Evolutionary conservation across 2,113 vertebrate species (phyloP), one percentile per base, ranked within the genome.

Genomic region (Gambusia affinis): DNA sequence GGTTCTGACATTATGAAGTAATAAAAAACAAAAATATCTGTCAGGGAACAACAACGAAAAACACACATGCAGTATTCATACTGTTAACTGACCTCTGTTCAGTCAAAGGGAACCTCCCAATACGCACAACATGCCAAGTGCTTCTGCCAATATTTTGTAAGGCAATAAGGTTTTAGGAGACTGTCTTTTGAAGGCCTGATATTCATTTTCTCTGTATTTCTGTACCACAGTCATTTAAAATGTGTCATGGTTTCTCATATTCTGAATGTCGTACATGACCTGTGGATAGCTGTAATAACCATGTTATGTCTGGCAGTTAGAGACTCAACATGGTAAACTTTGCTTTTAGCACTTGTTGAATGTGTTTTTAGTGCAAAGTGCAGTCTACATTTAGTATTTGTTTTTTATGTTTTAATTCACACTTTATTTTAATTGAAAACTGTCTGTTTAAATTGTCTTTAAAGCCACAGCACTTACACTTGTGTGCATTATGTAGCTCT

Each of bases 81-180:
- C 39, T 66, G 33, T 72, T 37, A 68, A 3, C 22, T 33, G 51
- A 72, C 71, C 44, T 51, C 10, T 66, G 60, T 67, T 65, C 11
- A 47, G 65, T 67, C 39, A 75, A 47, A 78, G 54, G 72, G 27
- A 11, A 72, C 65, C 66, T 81, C 69, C 68, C 69, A 73, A 81
- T 22, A 69, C 67, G 73, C 75, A 42, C 72, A 65, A 77, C 65
- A 89, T 89, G 90, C 88, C 90, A 91, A 92, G 81, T 85, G 81
- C 87, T 88, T 81, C 85, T 90, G 92, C 92, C 91, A 93, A 92
- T 82, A 67, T 90, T 89, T 88, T 90, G 88, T 90, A 73, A 83
- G 91, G 90, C 91, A 88, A 73, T 35, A 64, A 63, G 65, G 69
- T 70, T 78, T 66, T 63, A 73, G 79, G 75, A 75, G 11, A 60